Evolutionary conservation across 2,797 vertebrate species (phyloP).

Genomic region (Miichthys miiuy): DNA sequence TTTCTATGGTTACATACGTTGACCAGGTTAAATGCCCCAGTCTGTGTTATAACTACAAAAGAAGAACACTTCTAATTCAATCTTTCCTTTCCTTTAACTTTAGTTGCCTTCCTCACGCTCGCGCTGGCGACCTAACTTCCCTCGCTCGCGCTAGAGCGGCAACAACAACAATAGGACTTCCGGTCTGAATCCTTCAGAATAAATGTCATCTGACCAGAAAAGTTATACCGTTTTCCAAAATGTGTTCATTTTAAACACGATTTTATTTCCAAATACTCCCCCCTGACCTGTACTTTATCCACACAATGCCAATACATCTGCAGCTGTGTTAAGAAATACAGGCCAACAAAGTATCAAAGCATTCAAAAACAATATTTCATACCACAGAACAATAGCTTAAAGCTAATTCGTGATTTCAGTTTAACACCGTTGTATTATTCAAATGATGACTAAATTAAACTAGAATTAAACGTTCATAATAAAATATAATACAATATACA

Average conservation of each 20-base stretch:
- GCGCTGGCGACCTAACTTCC: slow-evolving; percentile 10
- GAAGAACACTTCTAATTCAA: background rate
- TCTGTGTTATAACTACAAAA: rapidly evolving
- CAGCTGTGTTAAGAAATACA: background rate
- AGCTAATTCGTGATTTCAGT: background rate
- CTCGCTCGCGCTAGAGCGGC: slow-evolving; percentile 20
- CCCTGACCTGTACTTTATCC: too few species aligned
- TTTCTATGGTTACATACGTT: rapidly evolving
- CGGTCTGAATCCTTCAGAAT: slow-evolving; percentile 40
- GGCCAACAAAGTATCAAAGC: background rate
- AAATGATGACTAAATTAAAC: background rate
- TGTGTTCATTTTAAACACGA: too few species aligned
- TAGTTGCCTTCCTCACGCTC: background rate
- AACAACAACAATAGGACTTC: slow-evolving; percentile 7
- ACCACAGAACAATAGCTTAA: background rate
- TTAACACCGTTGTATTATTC: background rate
- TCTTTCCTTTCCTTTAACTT: background rate
- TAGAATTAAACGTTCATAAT: too few species aligned
- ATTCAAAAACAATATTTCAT: background rate
- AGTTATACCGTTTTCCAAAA: too few species aligned
- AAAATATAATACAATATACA: background rate
- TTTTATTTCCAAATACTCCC: too few species aligned
- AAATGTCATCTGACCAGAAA: background rate
- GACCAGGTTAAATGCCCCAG: rapidly evolving
- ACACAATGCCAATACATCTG: background rate